Conservation (phyloP, 2,113 vertebrate species). For the Gopherus evgoodei region DNA sequence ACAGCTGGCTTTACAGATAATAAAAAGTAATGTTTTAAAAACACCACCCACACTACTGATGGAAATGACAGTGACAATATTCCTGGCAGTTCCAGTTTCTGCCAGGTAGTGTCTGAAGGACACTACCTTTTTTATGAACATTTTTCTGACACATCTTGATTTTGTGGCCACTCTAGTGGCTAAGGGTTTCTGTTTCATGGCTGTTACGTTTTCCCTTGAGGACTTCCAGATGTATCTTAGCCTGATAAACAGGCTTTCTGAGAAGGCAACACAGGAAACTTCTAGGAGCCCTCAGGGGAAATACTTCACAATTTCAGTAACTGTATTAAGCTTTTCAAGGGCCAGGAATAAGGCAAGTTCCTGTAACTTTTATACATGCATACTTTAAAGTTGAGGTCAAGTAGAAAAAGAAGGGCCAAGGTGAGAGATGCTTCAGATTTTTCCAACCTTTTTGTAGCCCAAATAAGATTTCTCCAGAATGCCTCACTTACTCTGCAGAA, state of each 20-base stretch:
- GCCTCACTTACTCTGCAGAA: constrained; percentile 5
- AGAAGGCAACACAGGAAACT: neutral
- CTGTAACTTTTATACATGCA: neutral
- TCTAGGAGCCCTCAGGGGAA: neutral
- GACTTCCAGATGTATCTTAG: neutral
- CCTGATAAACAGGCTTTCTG: neutral
- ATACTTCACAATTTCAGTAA: neutral
- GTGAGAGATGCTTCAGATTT: neutral
- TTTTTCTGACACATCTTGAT: neutral
- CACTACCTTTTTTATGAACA: constrained; percentile 1
- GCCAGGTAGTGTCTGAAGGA: neutral
- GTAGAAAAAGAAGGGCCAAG: neutral
- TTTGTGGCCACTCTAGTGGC: neutral
- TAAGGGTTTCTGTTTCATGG: neutral
- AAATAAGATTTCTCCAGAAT: neutral
- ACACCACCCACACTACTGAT: accelerated
- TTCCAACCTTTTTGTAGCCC: neutral
- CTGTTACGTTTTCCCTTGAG: neutral
- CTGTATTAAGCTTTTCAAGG: neutral
- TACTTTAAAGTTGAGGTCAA: neutral
- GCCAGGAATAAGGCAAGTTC: neutral
- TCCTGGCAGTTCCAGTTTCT: neutral
- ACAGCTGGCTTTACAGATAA: neutral
- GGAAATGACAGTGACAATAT: neutral
- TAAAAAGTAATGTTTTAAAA: neutral